Percentiles rank a stretch among this genome's conserved stretches.
phyloP scores from a whole-genome alignment of 2,113 vertebrate genomes.

The Hemicordylus capensis region DNA sequence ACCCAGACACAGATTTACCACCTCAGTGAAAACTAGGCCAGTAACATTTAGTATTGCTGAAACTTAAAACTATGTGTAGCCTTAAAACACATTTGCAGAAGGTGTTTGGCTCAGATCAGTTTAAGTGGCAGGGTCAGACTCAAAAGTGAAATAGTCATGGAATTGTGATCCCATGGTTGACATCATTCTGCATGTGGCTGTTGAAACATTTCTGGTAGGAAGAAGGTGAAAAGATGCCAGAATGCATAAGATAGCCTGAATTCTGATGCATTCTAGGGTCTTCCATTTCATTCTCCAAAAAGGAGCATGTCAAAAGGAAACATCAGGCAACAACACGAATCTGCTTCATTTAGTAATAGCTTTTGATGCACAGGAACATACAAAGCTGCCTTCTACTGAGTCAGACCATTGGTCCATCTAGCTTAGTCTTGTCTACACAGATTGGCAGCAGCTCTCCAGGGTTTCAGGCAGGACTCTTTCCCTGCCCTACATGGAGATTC shows the following conservation, averaged over 20 bases:
- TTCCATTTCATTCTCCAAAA: constrained; percentile 59
- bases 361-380: no score
- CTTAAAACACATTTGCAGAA: constrained; percentile 29
- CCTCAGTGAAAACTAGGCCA: background rate
- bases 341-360: constrained; percentile 48
- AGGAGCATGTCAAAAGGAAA: constrained; percentile 64
- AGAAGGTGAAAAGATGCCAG: constrained; percentile 37
- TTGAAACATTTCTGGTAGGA: constrained; percentile 37
- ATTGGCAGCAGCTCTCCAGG: no score
- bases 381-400: no score
- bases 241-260: constrained; percentile 43
- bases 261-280: constrained; percentile 54
- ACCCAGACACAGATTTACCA: background rate
- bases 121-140: background rate
- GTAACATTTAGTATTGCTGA: background rate
- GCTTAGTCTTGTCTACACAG: no score
- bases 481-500: no score
- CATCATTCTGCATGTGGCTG: constrained; percentile 15
- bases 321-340: constrained; percentile 55
- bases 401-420: no score
- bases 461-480: no score
- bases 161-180: constrained; percentile 12
- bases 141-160: background rate
- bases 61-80: background rate
- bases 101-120: constrained; percentile 26